Base-by-base conservation (phyloP, 1,140 invertebrate species). In the Heliconius eleuchia region DNA sequence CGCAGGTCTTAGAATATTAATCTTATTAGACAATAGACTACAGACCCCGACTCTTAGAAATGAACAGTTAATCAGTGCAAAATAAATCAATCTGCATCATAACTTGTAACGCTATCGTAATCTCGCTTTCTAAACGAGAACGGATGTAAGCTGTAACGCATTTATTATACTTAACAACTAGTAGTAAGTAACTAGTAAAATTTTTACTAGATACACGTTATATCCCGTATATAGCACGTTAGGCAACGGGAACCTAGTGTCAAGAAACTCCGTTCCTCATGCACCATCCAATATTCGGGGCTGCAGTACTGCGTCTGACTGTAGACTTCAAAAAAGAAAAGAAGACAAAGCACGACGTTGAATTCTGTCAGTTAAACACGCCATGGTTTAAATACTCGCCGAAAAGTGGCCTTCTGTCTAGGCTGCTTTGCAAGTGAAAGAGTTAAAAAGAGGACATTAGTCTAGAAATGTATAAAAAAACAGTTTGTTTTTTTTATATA, bases 101-200 rank as follows among this genome's bases (percentile, higher is more conserved):
- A 34, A 11, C 5, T 42, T 46, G 34, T 66, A 37, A 66, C 60
- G n/a, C 60, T 66, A 42, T 66, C 55, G n/a, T 76, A 66, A 57
- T 76, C 60, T 76, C 57, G 13, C 74, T 76, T 66, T 76, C 74
- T 76, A 70, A 66, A 66, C 74, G 66, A 66, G 52, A 57, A 57
- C 57, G 16, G 60, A 9, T 37, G 5, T 37, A 7, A 7, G 4
- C 4, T 66, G 60, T 66, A 66, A 66, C 42, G 60, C 11, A 66
- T 11, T 30, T 66, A 30, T 66, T 66, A 27, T 66, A 66, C 27
- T 66, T 13, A 9, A 23, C 60, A 30, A 23, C 23, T 23, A 23
- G 23, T 23, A 23, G 23, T 23, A 23, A 23, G 23, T 23, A 23
- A 0, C 23, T 23, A 30, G 30, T 30, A 19, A 18, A 1, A 0